Base-by-base conservation (phyloP, 2,113 vertebrate genomes). In the Artemisiospiza belli region DNA sequence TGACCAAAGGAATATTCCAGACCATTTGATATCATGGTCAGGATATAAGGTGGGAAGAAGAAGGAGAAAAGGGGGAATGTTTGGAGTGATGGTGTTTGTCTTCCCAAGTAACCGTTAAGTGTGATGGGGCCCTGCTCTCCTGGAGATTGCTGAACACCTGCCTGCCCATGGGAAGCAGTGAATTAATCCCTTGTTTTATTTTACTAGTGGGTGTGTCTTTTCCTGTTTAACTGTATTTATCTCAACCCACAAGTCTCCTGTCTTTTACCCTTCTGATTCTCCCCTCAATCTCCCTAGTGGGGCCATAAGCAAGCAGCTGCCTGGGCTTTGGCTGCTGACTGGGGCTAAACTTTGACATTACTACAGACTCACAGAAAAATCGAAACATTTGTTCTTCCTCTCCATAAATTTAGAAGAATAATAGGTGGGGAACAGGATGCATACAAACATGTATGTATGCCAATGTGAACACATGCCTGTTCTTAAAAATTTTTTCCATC, bases 381-480 rank as follows among this genome's bases (percentile, higher is more conserved):
- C 8, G n/a, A 72, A 82, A 54, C 3, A 16, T 7, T 78, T 91
- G 51, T 76, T 90, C 64, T 83, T 87, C 14, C 6, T 78, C 46
- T 73, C 23, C 4, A 33, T 20, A 47, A 18, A 3, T 89, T 84
- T 68, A 80, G 54, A 83, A 89, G 43, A 77, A 8, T 73, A 62
- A 33, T 15, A 75, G 18, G 13, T 59, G 12, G 15, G 22, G 30
- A 78, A 63, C 1, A 77, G 19, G 19, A 47, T 41, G 16, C 12
- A 23, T 68, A 25, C 16, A 64, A 30, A 82, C 6, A 15, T 11
- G 1, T 43, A n/a, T 20, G 15, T 24, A n/a, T 44, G 41, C 12
- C 19, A 75, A 51, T 15, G 2, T 31, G 8, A 55, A 46, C 21
- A 54, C 16, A 61, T 12, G 12, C 0, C 0, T 6, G 6, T n/a